A percentile compares a stretch with the other conserved stretches of the same genome.
phyloP scores from a whole-genome alignment of 2,888 invertebrate species.

The Philonicus albiceps region DNA sequence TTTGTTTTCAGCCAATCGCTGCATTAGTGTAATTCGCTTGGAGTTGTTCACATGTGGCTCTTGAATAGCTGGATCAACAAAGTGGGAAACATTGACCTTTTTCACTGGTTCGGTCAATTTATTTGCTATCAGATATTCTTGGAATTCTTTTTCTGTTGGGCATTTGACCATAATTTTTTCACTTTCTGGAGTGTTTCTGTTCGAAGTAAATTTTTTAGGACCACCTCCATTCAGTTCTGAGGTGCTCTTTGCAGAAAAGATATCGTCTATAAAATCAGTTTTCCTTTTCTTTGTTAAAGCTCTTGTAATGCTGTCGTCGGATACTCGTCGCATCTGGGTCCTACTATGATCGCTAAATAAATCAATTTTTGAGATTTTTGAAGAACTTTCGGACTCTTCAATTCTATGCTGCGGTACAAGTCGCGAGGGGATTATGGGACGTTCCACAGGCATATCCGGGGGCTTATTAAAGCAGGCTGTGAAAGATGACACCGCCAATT shows the following conservation, averaged over 20 bases:
- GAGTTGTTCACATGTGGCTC: conserved; percentile 47
- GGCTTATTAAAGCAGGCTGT: conserved; percentile 58
- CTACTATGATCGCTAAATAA: neutral
- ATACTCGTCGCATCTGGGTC: conserved; percentile 26
- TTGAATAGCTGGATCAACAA: conserved; percentile 7
- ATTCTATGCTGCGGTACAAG: conserved; percentile 43
- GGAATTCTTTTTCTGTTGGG: conserved; percentile 52
- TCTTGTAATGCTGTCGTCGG: conserved; percentile 42
- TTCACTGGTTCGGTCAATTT: conserved; percentile 50
- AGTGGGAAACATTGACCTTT: conserved; percentile 47
- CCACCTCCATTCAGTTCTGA: conserved; percentile 23
- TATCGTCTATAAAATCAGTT: neutral
- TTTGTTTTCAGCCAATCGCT: conserved; percentile 53
- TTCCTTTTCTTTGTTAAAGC: conserved; percentile 42
- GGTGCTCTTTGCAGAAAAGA: neutral
- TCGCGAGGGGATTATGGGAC: conserved; percentile 59
- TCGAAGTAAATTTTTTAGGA: neutral
- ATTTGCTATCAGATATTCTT: conserved; percentile 50
- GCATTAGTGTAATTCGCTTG: conserved; percentile 52
- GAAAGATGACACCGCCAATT: conserved; percentile 55
- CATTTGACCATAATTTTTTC: conserved; percentile 46
- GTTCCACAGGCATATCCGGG: conserved; percentile 59
- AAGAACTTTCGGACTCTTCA: neutral
- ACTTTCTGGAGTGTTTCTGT: neutral
- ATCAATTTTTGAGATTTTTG: neutral